These are phyloP conservation scores for Oreohelix idahoensis DNA, from an alignment of 1,140 invertebrate genomes.

Conservation along the genomic window DNA sequence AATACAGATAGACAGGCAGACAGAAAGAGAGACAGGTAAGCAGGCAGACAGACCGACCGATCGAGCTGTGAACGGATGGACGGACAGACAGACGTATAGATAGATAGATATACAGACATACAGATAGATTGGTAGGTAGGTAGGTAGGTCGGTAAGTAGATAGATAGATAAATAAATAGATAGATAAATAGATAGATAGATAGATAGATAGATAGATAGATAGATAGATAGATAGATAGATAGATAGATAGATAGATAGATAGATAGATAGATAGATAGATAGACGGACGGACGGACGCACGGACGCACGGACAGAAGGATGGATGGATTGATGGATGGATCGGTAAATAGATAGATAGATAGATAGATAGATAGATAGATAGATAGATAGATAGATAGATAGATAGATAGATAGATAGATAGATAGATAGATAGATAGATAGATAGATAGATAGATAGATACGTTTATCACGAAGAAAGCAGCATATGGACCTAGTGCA, in stretches of 20 bases:
- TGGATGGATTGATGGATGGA: too few species aligned
- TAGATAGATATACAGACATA: too few species aligned
- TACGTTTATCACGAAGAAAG: not conserved
- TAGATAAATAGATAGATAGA: too few species aligned
- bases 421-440: constrained; percentile 10
- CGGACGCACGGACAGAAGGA: not conserved
- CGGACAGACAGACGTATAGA: too few species aligned
- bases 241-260: not conserved
- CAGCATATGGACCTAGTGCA: not conserved
- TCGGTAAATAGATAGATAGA: too few species aligned
- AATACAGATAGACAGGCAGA: too few species aligned
- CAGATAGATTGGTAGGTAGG: too few species aligned
- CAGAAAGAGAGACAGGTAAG: too few species aligned
- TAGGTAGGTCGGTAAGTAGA: too few species aligned
- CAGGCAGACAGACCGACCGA: too few species aligned
- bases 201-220: not conserved
- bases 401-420: constrained; percentile 7
- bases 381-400: constrained; percentile 10
- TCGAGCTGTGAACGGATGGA: too few species aligned
- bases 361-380: constrained; percentile 5
- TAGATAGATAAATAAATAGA: too few species aligned
- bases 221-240: not conserved
- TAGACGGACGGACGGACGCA: not conserved
- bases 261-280: not conserved
- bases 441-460: constrained; percentile 10